These are phyloP conservation scores for Xylota sylvarum DNA, from an alignment of 2,888 invertebrate genomes.

Conservation along the genomic window DNA sequence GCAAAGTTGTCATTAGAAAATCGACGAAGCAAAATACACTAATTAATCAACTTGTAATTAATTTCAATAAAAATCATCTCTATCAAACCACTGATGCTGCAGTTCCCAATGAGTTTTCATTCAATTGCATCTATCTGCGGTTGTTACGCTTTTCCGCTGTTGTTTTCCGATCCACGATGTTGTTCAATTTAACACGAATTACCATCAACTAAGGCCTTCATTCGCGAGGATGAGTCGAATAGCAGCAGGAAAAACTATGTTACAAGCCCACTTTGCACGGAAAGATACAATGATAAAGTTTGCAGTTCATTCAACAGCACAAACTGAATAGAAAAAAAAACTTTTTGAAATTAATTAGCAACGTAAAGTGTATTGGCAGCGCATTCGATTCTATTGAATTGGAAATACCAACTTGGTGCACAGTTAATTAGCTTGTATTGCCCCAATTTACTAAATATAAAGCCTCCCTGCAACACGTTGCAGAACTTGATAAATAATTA, in stretches of 20 bases:
- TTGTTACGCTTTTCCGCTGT: neutral
- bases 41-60: constrained; percentile 52
- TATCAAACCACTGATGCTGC: constrained; percentile 18
- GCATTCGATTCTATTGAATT: constrained; percentile 6
- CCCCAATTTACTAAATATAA: neutral
- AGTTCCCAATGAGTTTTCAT: constrained; percentile 31
- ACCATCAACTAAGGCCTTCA: constrained; percentile 16
- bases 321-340: neutral
- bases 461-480: neutral
- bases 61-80: constrained; percentile 16
- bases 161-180: constrained; percentile 3
- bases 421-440: neutral
- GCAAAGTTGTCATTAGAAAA: constrained; percentile 11
- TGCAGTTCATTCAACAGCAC: neutral
- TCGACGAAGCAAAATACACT: constrained; percentile 23
- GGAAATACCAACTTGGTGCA: neutral
- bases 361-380: neutral
- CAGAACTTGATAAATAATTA: neutral
- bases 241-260: neutral
- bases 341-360: constrained; percentile 21
- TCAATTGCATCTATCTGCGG: constrained; percentile 9
- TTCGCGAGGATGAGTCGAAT: neutral
- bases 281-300: constrained; percentile 8
- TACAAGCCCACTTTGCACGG: neutral
- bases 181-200: constrained; percentile 15